Conservation (phyloP, 2,888 invertebrate species). For the Luperina testacea region DNA sequence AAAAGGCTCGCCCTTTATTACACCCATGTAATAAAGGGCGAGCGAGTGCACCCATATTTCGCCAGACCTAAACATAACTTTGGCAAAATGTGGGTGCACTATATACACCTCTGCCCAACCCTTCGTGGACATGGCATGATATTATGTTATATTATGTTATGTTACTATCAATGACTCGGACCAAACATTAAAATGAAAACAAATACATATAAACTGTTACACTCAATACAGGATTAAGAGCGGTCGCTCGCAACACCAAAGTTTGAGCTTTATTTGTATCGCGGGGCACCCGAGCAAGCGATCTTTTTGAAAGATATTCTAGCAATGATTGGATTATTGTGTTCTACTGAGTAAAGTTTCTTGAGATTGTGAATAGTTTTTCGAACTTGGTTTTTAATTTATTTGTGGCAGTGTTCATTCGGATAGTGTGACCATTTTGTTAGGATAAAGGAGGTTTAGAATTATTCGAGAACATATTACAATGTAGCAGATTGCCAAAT, state of each 20-base stretch:
- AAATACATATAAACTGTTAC: neutral
- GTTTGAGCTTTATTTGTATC: slow-evolving; percentile 19
- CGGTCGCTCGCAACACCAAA: slow-evolving; percentile 7
- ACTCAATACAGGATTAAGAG: slow-evolving; percentile 6
- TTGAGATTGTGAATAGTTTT: slow-evolving; percentile 17
- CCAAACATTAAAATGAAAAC: neutral
- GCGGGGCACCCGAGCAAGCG: neutral
- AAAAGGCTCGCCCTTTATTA: too few relatives aligned
- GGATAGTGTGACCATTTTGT: neutral
- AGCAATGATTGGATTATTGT: slow-evolving; percentile 35
- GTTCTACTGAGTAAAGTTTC: slow-evolving; percentile 4
- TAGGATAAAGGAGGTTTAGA: neutral
- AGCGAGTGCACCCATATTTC: too few relatives aligned
- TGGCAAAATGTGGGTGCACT: neutral
- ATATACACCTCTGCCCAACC: neutral
- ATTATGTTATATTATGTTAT: neutral
- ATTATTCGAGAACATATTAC: neutral
- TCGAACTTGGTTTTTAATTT: neutral
- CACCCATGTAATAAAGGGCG: too few relatives aligned
- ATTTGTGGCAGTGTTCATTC: neutral
- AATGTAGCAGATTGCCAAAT: neutral
- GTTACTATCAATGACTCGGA: neutral
- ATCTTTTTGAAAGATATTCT: slow-evolving; percentile 25
- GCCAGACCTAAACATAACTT: too few relatives aligned
- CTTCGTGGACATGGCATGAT: neutral